Evolutionary conservation across 2,888 invertebrate species (phyloP).

Genomic region (Lapara coniferarum): DNA sequence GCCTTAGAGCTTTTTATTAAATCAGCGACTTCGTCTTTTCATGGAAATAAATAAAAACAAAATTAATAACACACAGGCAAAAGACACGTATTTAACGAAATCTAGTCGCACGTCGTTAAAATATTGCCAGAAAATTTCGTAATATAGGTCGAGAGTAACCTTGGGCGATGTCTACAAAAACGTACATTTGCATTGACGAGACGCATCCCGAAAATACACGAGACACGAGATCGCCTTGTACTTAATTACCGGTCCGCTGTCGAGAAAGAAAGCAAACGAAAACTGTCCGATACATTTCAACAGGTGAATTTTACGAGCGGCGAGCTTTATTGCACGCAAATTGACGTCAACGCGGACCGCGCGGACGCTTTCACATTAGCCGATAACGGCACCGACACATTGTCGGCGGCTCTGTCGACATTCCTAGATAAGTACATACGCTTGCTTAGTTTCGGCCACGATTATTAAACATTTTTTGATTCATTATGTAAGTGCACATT

Average conservation of each 20-base stretch:
- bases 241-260: slow-evolving; percentile 57
- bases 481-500: too few relatives aligned
- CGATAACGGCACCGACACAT: too few relatives aligned
- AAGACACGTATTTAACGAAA: background rate
- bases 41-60: background rate
- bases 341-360: slow-evolving; percentile 52
- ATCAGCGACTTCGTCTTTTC: too few relatives aligned
- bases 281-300: slow-evolving; percentile 46
- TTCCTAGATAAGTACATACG: too few relatives aligned
- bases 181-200: slow-evolving; percentile 47
- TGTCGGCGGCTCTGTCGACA: too few relatives aligned
- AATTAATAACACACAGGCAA: slow-evolving; percentile 1
- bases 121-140: slow-evolving; percentile 39
- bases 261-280: slow-evolving; percentile 41
- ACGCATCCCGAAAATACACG: slow-evolving; percentile 54
- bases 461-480: too few relatives aligned
- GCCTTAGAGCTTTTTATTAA: too few relatives aligned
- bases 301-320: slow-evolving; percentile 56
- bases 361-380: too few relatives aligned
- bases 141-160: slow-evolving; percentile 61
- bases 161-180: slow-evolving; percentile 55
- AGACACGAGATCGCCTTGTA: slow-evolving; percentile 62
- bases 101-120: slow-evolving; percentile 27
- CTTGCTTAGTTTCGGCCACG: too few relatives aligned
- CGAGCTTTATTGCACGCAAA: slow-evolving; percentile 52